Percentiles rank a stretch among this genome's conserved stretches.
phyloP scores from a whole-genome alignment of 2,888 invertebrate genomes.

The Harpagoxenus sublaevis region DNA sequence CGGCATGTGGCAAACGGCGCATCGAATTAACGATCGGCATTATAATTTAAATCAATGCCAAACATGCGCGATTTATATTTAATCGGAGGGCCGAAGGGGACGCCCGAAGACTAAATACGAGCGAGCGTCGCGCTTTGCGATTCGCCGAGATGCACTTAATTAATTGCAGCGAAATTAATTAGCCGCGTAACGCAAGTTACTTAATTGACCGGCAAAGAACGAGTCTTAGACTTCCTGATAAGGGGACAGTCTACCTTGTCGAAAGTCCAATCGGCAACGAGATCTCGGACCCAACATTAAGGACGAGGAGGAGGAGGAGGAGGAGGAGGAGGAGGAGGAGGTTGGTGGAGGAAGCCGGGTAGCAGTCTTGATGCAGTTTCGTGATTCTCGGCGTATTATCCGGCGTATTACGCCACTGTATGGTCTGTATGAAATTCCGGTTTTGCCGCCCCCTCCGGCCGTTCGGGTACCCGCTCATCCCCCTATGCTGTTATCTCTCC shows the following conservation, averaged over 20 bases:
- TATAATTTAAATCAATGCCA: slow-evolving; percentile 47
- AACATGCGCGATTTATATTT: slow-evolving; percentile 11
- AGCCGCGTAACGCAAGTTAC: slow-evolving; percentile 72
- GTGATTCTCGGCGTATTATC: slow-evolving; percentile 74
- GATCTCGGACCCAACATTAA: slow-evolving; percentile 63
- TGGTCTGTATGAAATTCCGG: slow-evolving; percentile 85
- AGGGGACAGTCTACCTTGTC: slow-evolving; percentile 71
- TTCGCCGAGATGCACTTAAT: slow-evolving; percentile 65
- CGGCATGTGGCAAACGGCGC: neutral
- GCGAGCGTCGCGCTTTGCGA: slow-evolving; percentile 48
- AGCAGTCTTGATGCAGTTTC: slow-evolving; percentile 69
- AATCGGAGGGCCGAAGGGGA: slow-evolving; percentile 6
- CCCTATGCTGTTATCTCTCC: slow-evolving; percentile 72
- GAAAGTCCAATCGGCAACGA: slow-evolving; percentile 68
- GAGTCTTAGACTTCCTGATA: slow-evolving; percentile 70
- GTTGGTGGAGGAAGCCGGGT: slow-evolving; percentile 34
- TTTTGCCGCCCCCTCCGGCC: slow-evolving; percentile 79
- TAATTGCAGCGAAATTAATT: slow-evolving; percentile 76
- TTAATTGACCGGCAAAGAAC: slow-evolving; percentile 71
- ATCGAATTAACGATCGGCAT: slow-evolving; percentile 33
- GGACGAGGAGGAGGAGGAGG: neutral
- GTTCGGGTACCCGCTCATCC: slow-evolving; percentile 70
- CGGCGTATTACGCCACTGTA: slow-evolving; percentile 84
- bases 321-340: neutral
- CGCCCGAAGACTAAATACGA: slow-evolving; percentile 54